Percentiles rank a stretch among this genome's conserved stretches.
phyloP scores from a whole-genome alignment of 64 coral and sea anemone species.

The Montipora cactus region DNA sequence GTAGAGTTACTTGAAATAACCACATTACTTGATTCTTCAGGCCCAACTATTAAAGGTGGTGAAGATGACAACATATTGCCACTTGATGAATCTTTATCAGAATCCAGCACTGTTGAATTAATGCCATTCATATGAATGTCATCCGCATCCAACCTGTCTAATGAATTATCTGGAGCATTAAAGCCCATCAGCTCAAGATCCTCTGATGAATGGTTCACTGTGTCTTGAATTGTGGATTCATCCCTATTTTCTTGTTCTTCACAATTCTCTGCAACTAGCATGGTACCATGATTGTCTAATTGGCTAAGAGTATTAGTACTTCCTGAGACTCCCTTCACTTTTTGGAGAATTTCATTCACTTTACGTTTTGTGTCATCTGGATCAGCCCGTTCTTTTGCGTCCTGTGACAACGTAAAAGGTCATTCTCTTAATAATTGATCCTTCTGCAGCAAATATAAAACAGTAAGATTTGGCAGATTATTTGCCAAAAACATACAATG shows the following conservation, averaged over 20 bases:
- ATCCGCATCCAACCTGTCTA: neutral
- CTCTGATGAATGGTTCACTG: neutral
- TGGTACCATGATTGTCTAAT: neutral
- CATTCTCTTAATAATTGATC: neutral
- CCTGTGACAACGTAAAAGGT: constrained; percentile 32
- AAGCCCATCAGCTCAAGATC: neutral
- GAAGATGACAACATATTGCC: neutral
- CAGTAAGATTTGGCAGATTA: no score
- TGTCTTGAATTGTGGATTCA: neutral
- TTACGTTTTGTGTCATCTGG: constrained; percentile 86
- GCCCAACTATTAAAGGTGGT: neutral
- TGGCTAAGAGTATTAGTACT: constrained; percentile 25
- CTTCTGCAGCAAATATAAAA: no score
- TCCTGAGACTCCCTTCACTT: constrained; percentile 70
- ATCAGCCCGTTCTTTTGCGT: constrained; percentile 76
- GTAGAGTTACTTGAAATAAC: neutral
- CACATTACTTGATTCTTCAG: neutral
- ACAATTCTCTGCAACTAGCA: neutral
- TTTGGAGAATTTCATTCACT: constrained; percentile 91
- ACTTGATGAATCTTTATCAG: neutral
- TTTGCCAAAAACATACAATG: no score
- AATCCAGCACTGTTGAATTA: neutral
- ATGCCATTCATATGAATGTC: constrained; percentile 2
- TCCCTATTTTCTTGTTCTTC: neutral
- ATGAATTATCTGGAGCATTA: neutral